Conservation (phyloP, 2,797 vertebrate genomes). For the Mormyrops boulengeri region DNA sequence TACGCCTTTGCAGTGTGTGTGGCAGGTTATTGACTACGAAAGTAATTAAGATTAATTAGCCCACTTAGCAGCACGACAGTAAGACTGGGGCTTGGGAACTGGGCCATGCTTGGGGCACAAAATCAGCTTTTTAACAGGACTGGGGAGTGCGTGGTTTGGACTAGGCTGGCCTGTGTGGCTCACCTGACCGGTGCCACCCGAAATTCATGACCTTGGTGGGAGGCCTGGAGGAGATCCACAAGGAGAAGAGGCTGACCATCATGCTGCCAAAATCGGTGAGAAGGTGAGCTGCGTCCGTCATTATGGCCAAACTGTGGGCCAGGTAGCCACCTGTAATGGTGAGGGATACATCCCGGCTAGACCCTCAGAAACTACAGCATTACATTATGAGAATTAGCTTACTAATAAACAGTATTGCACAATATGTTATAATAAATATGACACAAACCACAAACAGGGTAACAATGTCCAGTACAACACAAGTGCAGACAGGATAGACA, state of each 20-base stretch:
- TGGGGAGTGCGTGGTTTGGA: neutral
- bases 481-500: neutral
- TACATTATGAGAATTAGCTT: neutral
- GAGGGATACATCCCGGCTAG: neutral
- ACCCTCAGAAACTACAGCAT: neutral
- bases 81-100: neutral
- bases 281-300: slow-evolving; percentile 91
- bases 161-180: slow-evolving; percentile 7
- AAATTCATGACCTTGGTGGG: slow-evolving; percentile 87
- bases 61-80: neutral
- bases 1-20: neutral
- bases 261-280: slow-evolving; percentile 92
- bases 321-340: slow-evolving; percentile 77
- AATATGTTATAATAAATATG: neutral
- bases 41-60: neutral
- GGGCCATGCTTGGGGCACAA: neutral
- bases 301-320: slow-evolving; percentile 92
- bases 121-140: neutral
- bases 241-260: slow-evolving; percentile 90
- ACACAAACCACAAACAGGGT: neutral
- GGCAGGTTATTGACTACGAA: neutral
- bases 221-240: slow-evolving; percentile 84
- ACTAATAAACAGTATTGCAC: neutral
- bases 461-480: neutral
- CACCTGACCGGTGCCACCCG: slow-evolving; percentile 93